A percentile compares a stretch with the other conserved stretches of the same genome.
These are phyloP conservation scores for Caenorhabditis elegans DNA, from an alignment of 1,140 invertebrate species.

Conservation along the genomic window DNA sequence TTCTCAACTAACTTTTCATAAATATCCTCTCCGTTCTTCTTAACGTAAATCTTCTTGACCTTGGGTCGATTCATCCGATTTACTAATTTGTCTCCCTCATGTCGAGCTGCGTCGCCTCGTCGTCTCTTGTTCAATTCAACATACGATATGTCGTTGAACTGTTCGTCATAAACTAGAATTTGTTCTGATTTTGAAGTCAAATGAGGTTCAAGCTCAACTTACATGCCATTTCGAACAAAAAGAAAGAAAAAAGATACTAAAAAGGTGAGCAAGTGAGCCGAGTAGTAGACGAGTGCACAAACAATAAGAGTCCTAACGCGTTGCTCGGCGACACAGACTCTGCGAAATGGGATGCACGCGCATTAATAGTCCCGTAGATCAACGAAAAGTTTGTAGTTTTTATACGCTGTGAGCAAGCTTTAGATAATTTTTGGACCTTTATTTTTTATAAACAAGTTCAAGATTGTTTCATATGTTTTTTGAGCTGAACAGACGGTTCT, in stretches of 20 bases:
- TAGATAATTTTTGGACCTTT: too few relatives aligned
- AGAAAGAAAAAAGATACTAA: too few relatives aligned
- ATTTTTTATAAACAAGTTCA: too few relatives aligned
- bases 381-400: too few relatives aligned
- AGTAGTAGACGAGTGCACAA: background rate
- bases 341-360: background rate
- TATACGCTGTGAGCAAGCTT: too few relatives aligned
- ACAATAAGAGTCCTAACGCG: background rate
- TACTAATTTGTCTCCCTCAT: constrained; percentile 40
- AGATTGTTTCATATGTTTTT: background rate
- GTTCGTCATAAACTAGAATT: constrained; percentile 36
- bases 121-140: constrained; percentile 47
- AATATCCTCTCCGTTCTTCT: constrained; percentile 35
- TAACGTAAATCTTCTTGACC: constrained; percentile 40
- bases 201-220: background rate
- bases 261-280: background rate
- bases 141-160: constrained; percentile 44
- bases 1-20: constrained; percentile 34
- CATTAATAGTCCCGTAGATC: too few relatives aligned
- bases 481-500: background rate
- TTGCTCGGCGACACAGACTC: constrained; percentile 5
- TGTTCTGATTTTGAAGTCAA: background rate
- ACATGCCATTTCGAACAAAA: constrained; percentile 13
- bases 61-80: constrained; percentile 26
- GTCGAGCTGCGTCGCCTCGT: constrained; percentile 38